Evolutionary conservation across 2,888 invertebrate genomes (phyloP), one percentile per base, ranked within the genome.

Genomic region (Agrochola litura): DNA sequence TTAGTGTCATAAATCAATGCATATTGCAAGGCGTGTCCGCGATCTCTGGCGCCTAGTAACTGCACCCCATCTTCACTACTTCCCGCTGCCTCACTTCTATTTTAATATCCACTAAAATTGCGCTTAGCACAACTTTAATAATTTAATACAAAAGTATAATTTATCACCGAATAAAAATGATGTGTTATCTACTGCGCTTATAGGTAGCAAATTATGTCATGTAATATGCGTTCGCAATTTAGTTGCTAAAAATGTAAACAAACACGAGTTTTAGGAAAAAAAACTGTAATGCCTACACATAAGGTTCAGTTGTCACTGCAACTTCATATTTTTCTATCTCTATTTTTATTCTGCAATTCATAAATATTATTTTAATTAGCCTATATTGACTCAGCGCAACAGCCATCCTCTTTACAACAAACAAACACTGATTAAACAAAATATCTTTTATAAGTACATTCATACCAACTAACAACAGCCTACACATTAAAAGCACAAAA

Each of bases 401-500:
- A 14, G 8, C 8, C 22, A 22, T 9, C 14, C 1, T 22, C 22
- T 54, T 37, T 16, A 6, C 2, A 37, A 30, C 0, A 67, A 30
- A 52, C 6, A 52, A 49, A 43, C n/a, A 43, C 10, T 56, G 0
- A 19, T 6, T 49, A 49, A 52, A 41, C 0, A n/a, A 75, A 56
- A 61, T 16, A 65, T 22, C 0, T 58, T 58, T 49, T n/a, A 41
- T 14, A 54, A 12, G 14, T 43, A 58, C 46, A 43, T 49, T 63
- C 49, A 73, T 25, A 65, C 30, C 12, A 49, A 56, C 41, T 58
- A 49, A 41, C 30, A 63, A 56, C 37, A 67, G 12, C 22, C 52
- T 58, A 67, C 37, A 77, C 14, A 49, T 1, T 4, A 25, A 67
- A 46, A 60, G 77, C 52, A 19, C 19, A 49, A 56, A 43, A 37